Conservation (phyloP, 2,888 invertebrate species). For the Melangyna quadrimaculata region DNA sequence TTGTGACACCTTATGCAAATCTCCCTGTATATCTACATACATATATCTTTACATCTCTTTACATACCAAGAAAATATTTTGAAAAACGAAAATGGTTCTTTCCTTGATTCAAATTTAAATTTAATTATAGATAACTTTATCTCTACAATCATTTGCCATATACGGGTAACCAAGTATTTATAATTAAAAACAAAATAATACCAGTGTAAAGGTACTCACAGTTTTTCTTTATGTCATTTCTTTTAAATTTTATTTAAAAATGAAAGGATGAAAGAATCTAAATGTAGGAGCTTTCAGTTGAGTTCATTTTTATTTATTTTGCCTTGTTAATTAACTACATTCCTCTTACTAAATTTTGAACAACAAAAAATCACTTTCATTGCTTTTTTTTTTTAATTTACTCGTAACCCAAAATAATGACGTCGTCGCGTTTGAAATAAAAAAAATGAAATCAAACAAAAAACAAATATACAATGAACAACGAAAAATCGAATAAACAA, state of each 20-base stretch:
- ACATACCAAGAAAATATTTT: too few relatives aligned
- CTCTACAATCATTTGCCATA: background rate
- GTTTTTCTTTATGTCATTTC: background rate
- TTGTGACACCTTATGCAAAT: too few relatives aligned
- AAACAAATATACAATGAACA: constrained; percentile 26
- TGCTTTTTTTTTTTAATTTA: constrained; percentile 16
- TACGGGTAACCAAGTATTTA: background rate
- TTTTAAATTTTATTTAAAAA: background rate
- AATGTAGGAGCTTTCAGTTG: background rate
- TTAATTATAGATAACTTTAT: background rate
- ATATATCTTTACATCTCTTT: too few relatives aligned
- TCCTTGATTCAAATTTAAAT: background rate
- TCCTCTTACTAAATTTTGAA: background rate
- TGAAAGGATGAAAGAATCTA: background rate
- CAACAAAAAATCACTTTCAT: constrained; percentile 3
- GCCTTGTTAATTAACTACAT: constrained; percentile 20
- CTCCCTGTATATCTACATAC: too few relatives aligned
- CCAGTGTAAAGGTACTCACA: background rate
- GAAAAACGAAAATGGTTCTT: too few relatives aligned
- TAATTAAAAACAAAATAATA: background rate
- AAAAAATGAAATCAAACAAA: constrained; percentile 21
- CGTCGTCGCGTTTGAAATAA: background rate
- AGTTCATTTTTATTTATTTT: constrained; percentile 3
- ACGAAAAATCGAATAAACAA: constrained; percentile 42
- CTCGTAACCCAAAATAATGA: constrained; percentile 26